phyloP scores from a whole-genome alignment of 2,113 vertebrate species.

The Lampris megalopsis region DNA sequence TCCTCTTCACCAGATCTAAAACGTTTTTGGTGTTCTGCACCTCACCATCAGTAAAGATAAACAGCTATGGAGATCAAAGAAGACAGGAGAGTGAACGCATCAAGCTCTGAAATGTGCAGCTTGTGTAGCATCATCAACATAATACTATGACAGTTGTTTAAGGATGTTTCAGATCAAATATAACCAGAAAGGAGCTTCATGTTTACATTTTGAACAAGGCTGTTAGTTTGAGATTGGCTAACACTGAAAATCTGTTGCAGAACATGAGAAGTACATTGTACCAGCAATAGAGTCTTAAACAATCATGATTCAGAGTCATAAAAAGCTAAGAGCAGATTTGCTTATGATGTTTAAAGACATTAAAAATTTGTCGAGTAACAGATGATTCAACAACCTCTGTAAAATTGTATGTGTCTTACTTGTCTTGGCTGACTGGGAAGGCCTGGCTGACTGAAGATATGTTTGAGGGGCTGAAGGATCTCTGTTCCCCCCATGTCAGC shows the following conservation, averaged over 20 bases:
- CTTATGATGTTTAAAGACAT: too few species aligned
- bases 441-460: constrained; percentile 81
- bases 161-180: not conserved
- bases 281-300: too few species aligned
- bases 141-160: not conserved
- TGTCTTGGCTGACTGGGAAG: constrained; percentile 80
- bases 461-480: constrained; percentile 80
- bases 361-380: too few species aligned
- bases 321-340: too few species aligned
- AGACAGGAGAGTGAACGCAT: constrained; percentile 3
- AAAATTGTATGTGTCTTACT: constrained; percentile 63
- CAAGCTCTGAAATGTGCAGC: not conserved
- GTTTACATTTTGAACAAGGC: not conserved
- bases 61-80: constrained; percentile 77
- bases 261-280: not conserved
- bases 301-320: too few species aligned
- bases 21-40: constrained; percentile 83
- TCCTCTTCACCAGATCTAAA: constrained; percentile 78
- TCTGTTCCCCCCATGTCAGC: constrained; percentile 86
- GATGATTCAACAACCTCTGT: too few species aligned
- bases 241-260: not conserved
- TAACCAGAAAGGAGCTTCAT: not conserved
- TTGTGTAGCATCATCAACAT: not conserved
- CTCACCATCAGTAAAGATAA: constrained; percentile 91
- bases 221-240: not conserved